Percentiles rank a stretch among this genome's conserved stretches.
Evolutionary conservation across 2,888 invertebrate species (phyloP).

Genomic region (Orgyia antiqua): DNA sequence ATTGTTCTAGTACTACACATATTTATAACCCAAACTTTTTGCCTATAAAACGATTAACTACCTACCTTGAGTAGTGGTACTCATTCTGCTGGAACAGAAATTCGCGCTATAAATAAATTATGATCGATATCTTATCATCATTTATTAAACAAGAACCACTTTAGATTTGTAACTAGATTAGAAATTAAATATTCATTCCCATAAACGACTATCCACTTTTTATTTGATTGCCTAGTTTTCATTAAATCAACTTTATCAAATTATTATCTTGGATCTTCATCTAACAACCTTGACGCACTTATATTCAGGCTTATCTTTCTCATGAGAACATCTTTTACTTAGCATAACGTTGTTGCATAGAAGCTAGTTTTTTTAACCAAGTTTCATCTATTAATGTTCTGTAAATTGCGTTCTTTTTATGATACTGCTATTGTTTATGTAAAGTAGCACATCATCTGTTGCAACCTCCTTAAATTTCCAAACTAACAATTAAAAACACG

Average conservation of each 20-base stretch:
- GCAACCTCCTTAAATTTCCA: slow-evolving; percentile 48
- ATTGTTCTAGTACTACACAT: too few species aligned
- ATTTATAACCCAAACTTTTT: too few species aligned
- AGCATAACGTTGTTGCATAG: slow-evolving; percentile 26
- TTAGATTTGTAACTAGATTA: slow-evolving; percentile 7
- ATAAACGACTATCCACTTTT: slow-evolving; percentile 9
- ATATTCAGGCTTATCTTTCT: slow-evolving; percentile 38
- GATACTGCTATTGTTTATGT: slow-evolving; percentile 56
- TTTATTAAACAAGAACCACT: not conserved
- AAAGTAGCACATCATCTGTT: slow-evolving; percentile 47
- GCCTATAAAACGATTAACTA: too few species aligned
- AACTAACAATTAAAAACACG: slow-evolving; percentile 23
- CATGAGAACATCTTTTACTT: slow-evolving; percentile 44
- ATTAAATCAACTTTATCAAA: slow-evolving; percentile 40
- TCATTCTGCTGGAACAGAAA: too few species aligned
- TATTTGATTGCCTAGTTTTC: slow-evolving; percentile 10
- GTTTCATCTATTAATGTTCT: slow-evolving; percentile 38
- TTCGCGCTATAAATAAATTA: not conserved
- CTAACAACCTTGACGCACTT: slow-evolving; percentile 43
- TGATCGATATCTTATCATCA: not conserved
- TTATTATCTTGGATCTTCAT: slow-evolving; percentile 34
- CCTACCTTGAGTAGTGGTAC: too few species aligned
- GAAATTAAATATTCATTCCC: slow-evolving; percentile 12
- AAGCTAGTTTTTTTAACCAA: slow-evolving; percentile 32
- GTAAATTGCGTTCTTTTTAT: slow-evolving; percentile 38